Percentiles rank a stretch among this genome's conserved stretches.
Evolutionary conservation across 2,113 vertebrate genomes (phyloP).

Genomic region (Suncus etruscus): DNA sequence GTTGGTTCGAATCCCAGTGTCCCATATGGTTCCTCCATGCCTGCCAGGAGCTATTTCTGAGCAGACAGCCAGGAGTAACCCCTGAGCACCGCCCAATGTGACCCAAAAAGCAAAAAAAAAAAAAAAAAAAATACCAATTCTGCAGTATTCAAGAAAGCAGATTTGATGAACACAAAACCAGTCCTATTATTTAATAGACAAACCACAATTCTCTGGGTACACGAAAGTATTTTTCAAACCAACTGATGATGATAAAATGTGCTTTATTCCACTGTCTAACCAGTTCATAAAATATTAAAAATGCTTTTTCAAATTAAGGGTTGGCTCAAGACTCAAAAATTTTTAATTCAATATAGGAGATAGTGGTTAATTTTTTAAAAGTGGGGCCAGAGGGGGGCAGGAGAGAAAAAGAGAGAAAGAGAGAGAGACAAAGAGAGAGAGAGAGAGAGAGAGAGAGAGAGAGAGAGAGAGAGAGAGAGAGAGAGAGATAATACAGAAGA

Average conservation of each 20-base stretch:
- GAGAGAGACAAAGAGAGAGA: too few species aligned
- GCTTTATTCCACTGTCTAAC: constrained; percentile 23
- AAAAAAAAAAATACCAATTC: constrained; percentile 11
- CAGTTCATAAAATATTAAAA: constrained; percentile 46
- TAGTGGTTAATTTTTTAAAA: neutral
- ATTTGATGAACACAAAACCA: constrained; percentile 43
- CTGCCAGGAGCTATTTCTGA: too few species aligned
- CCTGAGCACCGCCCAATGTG: too few species aligned
- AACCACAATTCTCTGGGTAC: constrained; percentile 6
- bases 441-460: too few species aligned
- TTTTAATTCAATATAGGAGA: constrained; percentile 28
- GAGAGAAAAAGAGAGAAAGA: too few species aligned
- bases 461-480: too few species aligned
- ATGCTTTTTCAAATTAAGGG: constrained; percentile 40
- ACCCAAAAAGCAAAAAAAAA: too few species aligned
- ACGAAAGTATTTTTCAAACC: constrained; percentile 26
- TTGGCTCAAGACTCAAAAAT: constrained; percentile 2
- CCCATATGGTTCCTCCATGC: too few species aligned
- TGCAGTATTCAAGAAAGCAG: neutral
- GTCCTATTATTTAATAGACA: constrained; percentile 6
- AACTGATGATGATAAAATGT: constrained; percentile 37
- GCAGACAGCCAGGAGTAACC: too few species aligned
- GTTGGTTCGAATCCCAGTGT: too few species aligned
- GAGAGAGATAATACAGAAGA: too few species aligned
- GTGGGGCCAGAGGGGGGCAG: too few species aligned